Conservation (phyloP, 2,888 invertebrate species). For the Eristalis arbustorum region DNA sequence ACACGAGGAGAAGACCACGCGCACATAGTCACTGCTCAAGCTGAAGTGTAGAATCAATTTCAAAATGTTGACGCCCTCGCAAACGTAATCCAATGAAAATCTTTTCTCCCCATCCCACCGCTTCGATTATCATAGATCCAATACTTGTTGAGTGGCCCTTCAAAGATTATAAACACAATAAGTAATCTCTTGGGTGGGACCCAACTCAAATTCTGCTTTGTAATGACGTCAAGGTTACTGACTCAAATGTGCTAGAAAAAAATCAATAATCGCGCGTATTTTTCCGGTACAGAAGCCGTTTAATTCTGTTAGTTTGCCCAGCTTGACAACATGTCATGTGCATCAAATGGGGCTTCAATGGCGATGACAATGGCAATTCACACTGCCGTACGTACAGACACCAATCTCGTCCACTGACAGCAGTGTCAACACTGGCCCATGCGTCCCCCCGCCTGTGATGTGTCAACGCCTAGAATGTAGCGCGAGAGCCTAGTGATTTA, state of each 20-base stretch:
- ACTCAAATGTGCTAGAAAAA: conserved; percentile 48
- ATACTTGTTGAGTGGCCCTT: conserved; percentile 60
- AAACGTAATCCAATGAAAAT: conserved; percentile 58
- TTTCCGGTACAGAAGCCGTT: not conserved
- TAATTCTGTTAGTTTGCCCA: conserved; percentile 33
- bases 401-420: conserved; percentile 40
- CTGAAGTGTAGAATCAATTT: not conserved
- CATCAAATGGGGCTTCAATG: conserved; percentile 36
- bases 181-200: conserved; percentile 33
- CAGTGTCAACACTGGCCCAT: conserved; percentile 42
- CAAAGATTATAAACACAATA: conserved; percentile 1
- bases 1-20: too few species aligned
- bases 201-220: conserved; percentile 55
- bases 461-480: conserved; percentile 43
- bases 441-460: conserved; percentile 20
- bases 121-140: conserved; percentile 67
- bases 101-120: conserved; percentile 57
- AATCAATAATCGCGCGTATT: conserved; percentile 57
- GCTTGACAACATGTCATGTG: conserved; percentile 62
- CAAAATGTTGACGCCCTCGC: not conserved
- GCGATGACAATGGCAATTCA: conserved; percentile 8
- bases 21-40: too few species aligned
- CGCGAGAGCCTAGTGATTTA: conserved; percentile 63
- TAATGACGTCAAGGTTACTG: conserved; percentile 46
- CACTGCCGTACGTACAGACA: conserved; percentile 34